Base-by-base conservation (phyloP, 2,888 invertebrate genomes). In the Cyaniris semiargus region DNA sequence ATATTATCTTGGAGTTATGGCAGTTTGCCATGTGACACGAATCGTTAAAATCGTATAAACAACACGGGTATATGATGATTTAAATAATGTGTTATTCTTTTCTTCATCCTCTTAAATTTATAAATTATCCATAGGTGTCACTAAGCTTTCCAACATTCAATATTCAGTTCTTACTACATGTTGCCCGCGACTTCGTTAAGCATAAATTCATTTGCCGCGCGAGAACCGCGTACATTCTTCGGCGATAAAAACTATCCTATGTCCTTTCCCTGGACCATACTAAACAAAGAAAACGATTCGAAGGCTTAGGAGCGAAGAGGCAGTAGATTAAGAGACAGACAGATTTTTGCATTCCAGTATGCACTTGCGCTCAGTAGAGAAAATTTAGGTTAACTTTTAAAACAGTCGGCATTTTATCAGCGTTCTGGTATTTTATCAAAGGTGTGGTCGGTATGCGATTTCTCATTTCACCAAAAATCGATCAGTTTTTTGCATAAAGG, bases 401-500 rank as follows among this genome's bases (percentile, higher is more conserved):
- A 44, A 44, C 44, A 44, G 27, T 15, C 3, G 66, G 15, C 23
- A 27, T 66, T 66, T 23, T 23, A 23, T 31, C 27, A 15, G 0
- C 31, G 66, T 66, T 18, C 66, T 18, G 27, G 66, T 66, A 66
- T 27, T 66, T 66, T 66, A 66, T 27, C 27, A 18, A 66, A 27
- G 66, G 27, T 31, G 66, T 31, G 66, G 66, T 27, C 66, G 66
- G 27, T 15, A 66, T 66, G 66, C 66, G 6, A 27, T 66, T 66
- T 18, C 66, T 31, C 66, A 15, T 66, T 66, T 66, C 27, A 15
- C 27, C 66, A 15, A 66, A 66, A 66, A 31, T 66, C 66, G 66
- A 66, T 66, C 27, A 31, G 66, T 66, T 21, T 60, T 66, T 66
- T 66, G 27, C 66, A 31, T 66, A 27, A 66, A 66, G 60, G 60